A percentile compares a stretch with the other conserved stretches of the same genome.
Evolutionary conservation across 2,888 invertebrate genomes (phyloP).

Genomic region (Athalia rosae): DNA sequence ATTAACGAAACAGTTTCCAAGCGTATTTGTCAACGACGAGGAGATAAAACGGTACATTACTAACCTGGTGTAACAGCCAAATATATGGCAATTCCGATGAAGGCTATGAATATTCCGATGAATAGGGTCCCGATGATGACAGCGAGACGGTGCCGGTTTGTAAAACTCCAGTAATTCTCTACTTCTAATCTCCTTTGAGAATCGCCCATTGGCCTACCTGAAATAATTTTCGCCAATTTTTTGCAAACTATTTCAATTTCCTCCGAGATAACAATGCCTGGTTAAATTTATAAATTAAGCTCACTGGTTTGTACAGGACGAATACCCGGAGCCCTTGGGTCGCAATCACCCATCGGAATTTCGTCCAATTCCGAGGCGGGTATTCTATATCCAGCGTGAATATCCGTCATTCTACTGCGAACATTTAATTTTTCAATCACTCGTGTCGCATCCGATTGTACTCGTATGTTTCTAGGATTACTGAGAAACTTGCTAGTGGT

Average conservation of each 20-base stretch:
- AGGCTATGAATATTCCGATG: neutral
- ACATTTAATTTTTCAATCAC: neutral
- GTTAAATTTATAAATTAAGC: neutral
- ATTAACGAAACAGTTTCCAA: neutral
- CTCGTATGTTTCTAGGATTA: too few species aligned
- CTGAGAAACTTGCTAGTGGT: too few species aligned
- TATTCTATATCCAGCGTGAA: constrained; percentile 39
- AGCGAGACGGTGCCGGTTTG: neutral
- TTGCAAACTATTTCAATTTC: neutral
- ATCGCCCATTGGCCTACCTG: constrained; percentile 10
- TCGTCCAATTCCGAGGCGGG: constrained; percentile 49
- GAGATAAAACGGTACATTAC: neutral
- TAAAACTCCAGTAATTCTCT: neutral
- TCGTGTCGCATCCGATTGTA: too few species aligned
- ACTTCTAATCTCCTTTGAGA: constrained; percentile 11
- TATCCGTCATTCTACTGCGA: constrained; percentile 46
- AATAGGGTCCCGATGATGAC: neutral
- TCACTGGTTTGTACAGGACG: neutral
- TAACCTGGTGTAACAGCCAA: constrained; percentile 19
- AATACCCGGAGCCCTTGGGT: neutral
- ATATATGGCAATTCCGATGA: constrained; percentile 13
- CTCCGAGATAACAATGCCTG: neutral
- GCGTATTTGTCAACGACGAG: neutral
- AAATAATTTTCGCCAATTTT: neutral
- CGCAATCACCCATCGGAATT: constrained; percentile 41